These are phyloP conservation scores for Piaya cayana DNA, from an alignment of 2,113 vertebrate genomes.

Conservation along the genomic window DNA sequence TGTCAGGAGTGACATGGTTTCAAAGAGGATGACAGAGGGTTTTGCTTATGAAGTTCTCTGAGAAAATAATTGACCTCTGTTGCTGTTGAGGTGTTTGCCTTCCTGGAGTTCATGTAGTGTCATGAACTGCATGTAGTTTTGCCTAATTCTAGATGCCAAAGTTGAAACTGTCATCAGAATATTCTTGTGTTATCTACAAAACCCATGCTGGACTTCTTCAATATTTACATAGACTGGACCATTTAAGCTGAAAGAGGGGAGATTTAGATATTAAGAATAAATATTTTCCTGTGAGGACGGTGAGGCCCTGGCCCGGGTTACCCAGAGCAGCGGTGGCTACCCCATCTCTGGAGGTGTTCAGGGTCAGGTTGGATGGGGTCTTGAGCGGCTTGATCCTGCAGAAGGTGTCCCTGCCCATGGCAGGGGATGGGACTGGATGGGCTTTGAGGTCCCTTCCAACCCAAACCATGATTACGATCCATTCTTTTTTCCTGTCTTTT, in stretches of 20 bases:
- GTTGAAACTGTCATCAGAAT: neutral
- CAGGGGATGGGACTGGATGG: too few relatives aligned
- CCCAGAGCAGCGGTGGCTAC: too few relatives aligned
- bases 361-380: too few relatives aligned
- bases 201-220: neutral
- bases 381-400: too few relatives aligned
- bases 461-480: too few relatives aligned
- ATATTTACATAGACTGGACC: neutral
- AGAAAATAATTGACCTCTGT: neutral
- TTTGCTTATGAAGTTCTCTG: neutral
- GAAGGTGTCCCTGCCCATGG: too few relatives aligned
- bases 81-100: neutral
- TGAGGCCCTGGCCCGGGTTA: too few relatives aligned
- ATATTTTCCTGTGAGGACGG: too few relatives aligned
- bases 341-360: too few relatives aligned
- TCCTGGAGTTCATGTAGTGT: neutral
- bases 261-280: too few relatives aligned
- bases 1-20: accelerated
- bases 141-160: neutral
- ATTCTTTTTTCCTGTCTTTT: neutral
- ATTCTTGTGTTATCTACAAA: neutral
- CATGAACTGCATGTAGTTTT: accelerated
- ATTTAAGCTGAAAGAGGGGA: too few relatives aligned
- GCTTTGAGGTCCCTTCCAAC: too few relatives aligned
- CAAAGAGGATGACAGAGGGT: accelerated